Percentiles rank a stretch among this genome's conserved stretches.
Conservation (phyloP, 2,113 vertebrate genomes). For the Cervus canadensis region DNA sequence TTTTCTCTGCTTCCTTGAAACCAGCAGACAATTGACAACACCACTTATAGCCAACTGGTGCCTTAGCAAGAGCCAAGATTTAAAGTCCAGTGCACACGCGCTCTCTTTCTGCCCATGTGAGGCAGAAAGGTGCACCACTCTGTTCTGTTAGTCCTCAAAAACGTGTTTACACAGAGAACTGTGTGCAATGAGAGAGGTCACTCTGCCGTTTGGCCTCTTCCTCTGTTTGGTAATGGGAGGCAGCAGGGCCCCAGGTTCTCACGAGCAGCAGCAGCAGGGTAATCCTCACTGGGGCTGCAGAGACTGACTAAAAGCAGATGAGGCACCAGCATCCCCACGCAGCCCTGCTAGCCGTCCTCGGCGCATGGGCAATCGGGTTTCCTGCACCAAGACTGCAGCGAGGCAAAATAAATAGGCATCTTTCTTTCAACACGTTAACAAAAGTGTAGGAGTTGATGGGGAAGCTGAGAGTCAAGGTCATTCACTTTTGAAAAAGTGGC, state of each 20-base stretch:
- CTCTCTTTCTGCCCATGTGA: background rate
- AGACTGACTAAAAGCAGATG: conserved; percentile 57
- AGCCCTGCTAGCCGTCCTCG: background rate
- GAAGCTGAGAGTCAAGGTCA: background rate
- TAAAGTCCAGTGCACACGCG: too few relatives aligned
- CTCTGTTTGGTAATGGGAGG: conserved; percentile 36
- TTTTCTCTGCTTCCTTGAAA: background rate
- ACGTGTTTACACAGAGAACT: background rate
- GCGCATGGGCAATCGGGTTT: background rate
- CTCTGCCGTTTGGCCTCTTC: background rate
- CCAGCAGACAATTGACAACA: background rate
- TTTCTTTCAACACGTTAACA: background rate
- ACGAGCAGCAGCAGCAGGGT: background rate
- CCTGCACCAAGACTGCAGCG: background rate
- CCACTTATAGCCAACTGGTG: background rate
- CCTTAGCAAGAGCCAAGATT: background rate
- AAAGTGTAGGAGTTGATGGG: background rate
- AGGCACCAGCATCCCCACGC: background rate
- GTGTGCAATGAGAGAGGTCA: background rate
- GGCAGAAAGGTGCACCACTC: background rate
- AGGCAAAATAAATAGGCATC: background rate
- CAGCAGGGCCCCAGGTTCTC: background rate
- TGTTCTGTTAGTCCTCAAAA: background rate
- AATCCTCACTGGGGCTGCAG: background rate
- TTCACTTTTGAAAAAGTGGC: background rate